phyloP scores from a whole-genome alignment of 2,888 invertebrate genomes.

The Keiferia lycopersicella region DNA sequence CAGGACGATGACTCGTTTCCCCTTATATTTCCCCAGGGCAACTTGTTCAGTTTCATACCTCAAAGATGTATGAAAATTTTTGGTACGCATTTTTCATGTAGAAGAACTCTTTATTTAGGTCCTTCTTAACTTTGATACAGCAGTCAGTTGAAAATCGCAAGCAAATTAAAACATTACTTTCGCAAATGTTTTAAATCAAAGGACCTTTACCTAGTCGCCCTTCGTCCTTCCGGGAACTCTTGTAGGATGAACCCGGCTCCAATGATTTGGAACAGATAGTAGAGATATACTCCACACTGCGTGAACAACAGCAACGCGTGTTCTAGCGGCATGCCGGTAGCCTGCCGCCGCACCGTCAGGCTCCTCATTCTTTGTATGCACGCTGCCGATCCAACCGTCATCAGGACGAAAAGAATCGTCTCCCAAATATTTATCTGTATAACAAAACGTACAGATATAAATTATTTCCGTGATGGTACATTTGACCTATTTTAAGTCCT shows the following conservation, averaged over 20 bases:
- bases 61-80: too few species aligned
- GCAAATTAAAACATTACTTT: too few species aligned
- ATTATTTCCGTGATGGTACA: background rate
- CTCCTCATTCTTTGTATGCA: constrained; percentile 71
- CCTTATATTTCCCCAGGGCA: too few species aligned
- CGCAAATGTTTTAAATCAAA: too few species aligned
- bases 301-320: constrained; percentile 88
- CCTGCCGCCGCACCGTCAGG: constrained; percentile 56
- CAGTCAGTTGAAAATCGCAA: too few species aligned
- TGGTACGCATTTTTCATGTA: too few species aligned
- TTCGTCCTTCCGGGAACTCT: constrained; percentile 57
- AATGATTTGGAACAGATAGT: constrained; percentile 88
- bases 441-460: background rate
- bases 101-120: too few species aligned
- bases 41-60: too few species aligned
- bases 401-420: constrained; percentile 66
- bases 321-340: constrained; percentile 80
- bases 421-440: constrained; percentile 78
- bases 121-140: too few species aligned
- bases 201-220: constrained; percentile 61
- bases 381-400: constrained; percentile 67
- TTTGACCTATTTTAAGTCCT: too few species aligned
- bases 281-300: constrained; percentile 89
- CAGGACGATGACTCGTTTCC: too few species aligned
- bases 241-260: constrained; percentile 83